Base-by-base conservation (phyloP, 2,888 invertebrate species). In the Calliopum simillimum region DNA sequence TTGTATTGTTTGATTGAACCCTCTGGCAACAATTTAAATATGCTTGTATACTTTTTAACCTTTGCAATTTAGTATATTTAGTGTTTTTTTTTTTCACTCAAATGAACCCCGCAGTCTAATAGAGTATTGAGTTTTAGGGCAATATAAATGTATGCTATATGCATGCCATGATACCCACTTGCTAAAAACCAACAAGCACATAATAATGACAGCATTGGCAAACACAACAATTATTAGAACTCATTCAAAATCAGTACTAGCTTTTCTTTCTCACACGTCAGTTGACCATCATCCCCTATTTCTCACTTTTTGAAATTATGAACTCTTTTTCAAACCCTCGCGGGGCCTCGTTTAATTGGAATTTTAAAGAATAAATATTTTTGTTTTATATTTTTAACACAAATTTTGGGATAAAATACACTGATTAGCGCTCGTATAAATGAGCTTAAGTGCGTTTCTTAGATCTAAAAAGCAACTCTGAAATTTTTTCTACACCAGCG, bases 121-220 rank as follows among this genome's bases (percentile, higher is more conserved):
- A 49, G n/a, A 5, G 21, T 46, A 11, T 44, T 46, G 14, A 21
- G 14, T 44, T 12, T 25, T 16, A 23, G n/a, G 12, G 21, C 8
- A 49, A 63, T n/a, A 62, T 23, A 63, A 51, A 33, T 70, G 56
- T 63, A n/a, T 71, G 77, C 76, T 72, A 78, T 81, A 33, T 70
- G 56, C 58, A n/a, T 71, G 77, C 76, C 72, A 78, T 81, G 81
- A 81, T 81, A 81, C 81, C 79, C 82, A 80, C 78, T 81, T 82
- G 79, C 77, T 56, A 69, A 61, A 66, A 75, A 77, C 78, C 81
- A 76, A 74, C 44, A 33, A 8, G 33, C 33, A 6, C 33, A 33
- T 33, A 33, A 73, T 65, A 69, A 73, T 53, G 62, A 43, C 74
- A 47, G 63, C 71, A 51, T n/a, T n/a, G 19, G 14, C 16, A 21